Evolutionary conservation across 2,888 invertebrate genomes (phyloP), one percentile per base, ranked within the genome.

Genomic region (Holacanthella duospinosa): DNA sequence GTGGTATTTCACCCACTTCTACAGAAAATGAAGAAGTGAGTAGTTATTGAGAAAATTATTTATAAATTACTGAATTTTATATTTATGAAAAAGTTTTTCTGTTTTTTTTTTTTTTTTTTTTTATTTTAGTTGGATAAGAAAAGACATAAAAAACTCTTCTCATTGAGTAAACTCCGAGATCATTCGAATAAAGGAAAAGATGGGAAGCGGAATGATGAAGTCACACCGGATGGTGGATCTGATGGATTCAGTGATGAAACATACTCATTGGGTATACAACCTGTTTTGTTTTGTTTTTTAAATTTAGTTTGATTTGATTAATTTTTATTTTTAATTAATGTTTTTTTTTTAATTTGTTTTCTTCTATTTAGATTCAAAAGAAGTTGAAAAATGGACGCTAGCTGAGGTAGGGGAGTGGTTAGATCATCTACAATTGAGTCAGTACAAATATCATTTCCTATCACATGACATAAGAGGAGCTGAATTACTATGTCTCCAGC

Each of bases 361-460:
- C 25, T 16, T 26, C 21, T 43, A 24, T 55, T 43, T 57, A 71
- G 72, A 72, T 57, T 61, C 63, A 26, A 71, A 69, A 61, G 63
- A 67, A 25, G 70, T 71, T 2, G 71, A 73, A 43, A 68, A 65
- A 27, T 96, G 96, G 96, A 87, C 89, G 36, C 86, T 89, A 9
- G 85, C 86, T 61, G 94, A 96, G 76, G 94, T 96, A 1, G 89
- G 88, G 61, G 81, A 83, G 9, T 97, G 96, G 95, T 79, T 97
- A 68, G 91, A 91, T 71, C 84, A 87, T 1, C 81, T 96, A 66
- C 91, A 93, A 66, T 82, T 97, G 19, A 85, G 85, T 1, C 94
- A 96, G 76, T 96, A 96, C 78, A 83, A 86, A 2, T 92, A 92
- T n/a, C 87, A 87, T 64, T 96, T 96, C 76, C 82, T 87, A 25